phyloP scores from a whole-genome alignment of 2,113 vertebrate genomes.

The Azemiops feae region DNA sequence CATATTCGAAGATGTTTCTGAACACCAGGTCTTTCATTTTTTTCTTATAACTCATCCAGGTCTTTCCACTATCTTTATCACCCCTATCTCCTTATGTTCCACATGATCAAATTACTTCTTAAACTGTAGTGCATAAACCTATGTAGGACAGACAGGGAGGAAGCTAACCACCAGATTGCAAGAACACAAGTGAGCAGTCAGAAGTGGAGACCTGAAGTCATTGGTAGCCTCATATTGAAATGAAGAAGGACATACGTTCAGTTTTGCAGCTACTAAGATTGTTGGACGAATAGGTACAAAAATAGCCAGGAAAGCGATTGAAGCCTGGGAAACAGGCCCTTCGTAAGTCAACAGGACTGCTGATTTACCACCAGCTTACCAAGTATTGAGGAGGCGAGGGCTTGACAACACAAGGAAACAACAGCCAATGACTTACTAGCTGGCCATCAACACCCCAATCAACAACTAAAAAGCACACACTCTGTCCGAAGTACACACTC shows the following conservation, averaged over 20 bases:
- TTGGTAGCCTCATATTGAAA: background rate
- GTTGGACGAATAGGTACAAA: background rate
- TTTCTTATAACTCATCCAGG: background rate
- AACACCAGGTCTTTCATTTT: background rate
- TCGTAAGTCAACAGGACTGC: background rate
- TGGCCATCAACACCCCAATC: too few relatives aligned
- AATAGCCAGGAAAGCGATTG: background rate
- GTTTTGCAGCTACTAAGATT: background rate
- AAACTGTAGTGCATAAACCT: background rate
- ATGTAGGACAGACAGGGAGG: background rate
- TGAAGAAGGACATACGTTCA: background rate
- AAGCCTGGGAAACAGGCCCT: background rate
- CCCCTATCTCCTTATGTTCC: background rate
- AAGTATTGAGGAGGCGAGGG: background rate
- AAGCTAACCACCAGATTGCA: background rate
- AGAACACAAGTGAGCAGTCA: background rate
- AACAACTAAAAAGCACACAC: too few relatives aligned
- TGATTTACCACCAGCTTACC: background rate
- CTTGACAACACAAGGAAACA: too few relatives aligned
- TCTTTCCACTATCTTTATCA: background rate
- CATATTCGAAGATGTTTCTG: background rate
- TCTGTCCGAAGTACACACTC: too few relatives aligned
- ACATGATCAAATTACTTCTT: background rate
- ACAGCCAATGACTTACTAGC: too few relatives aligned
- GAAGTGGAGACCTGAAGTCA: background rate